Conservation (phyloP, 2,888 invertebrate species). For the Watsonalla cultraria region DNA sequence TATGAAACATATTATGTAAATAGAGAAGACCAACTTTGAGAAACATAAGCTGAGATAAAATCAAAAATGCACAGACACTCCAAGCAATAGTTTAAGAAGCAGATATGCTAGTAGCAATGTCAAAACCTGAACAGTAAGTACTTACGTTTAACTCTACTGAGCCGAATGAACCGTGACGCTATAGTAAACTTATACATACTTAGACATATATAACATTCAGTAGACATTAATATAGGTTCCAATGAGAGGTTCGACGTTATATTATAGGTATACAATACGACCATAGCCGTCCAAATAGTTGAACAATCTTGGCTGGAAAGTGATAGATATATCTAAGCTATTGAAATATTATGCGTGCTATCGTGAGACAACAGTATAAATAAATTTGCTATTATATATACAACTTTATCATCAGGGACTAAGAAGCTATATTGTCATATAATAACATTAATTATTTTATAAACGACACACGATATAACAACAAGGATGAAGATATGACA, state of each 20-base stretch:
- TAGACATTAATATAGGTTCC: conserved; percentile 69
- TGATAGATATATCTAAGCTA: conserved; percentile 22
- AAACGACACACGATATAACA: conserved; percentile 65
- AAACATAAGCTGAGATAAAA: conserved; percentile 41
- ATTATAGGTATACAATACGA: conserved; percentile 49
- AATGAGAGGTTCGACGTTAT: conserved; percentile 53
- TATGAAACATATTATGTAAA: conserved; percentile 19
- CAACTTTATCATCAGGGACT: conserved; percentile 36
- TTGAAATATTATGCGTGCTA: conserved; percentile 45
- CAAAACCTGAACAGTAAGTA: conserved; percentile 57
- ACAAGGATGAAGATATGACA: conserved; percentile 70
- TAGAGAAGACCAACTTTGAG: conserved; percentile 66
- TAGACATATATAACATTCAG: conserved; percentile 78
- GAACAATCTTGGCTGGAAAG: conserved; percentile 9
- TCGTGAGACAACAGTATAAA: conserved; percentile 45
- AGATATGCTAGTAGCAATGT: conserved; percentile 63
- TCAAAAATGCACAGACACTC: conserved; percentile 34
- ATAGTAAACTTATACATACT: conserved; percentile 62
- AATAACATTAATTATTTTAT: conserved; percentile 56
- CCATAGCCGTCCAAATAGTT: conserved; percentile 24
- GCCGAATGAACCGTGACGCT: conserved; percentile 59
- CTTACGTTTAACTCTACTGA: conserved; percentile 60
- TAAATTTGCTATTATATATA: conserved; percentile 45
- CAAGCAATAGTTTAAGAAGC: conserved; percentile 20
- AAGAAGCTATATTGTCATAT: conserved; percentile 69